Base-by-base conservation (phyloP, 2,797 vertebrate species). In the Loriculus beryllinus region DNA sequence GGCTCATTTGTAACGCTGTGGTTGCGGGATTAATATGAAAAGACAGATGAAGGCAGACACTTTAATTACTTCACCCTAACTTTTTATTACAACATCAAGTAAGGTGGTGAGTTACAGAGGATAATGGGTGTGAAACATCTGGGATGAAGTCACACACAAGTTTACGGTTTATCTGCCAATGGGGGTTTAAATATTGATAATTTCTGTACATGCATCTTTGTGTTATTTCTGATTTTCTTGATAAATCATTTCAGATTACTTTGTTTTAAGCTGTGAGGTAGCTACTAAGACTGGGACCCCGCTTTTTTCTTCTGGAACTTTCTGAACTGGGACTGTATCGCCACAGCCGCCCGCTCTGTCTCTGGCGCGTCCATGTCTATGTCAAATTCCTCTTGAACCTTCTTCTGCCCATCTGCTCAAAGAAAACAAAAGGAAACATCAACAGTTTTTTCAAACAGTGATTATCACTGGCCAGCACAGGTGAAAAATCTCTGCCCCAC, bases 291-390 rank as follows among this genome's bases (percentile, higher is more conserved):
- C 97, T 99, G 99, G 40, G 99, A 99, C 7, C 98, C 51, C 49
- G 98, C 97, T 97, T 99, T 99, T 98, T 99, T 99, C 99, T 99
- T 99, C 98, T 99, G 99, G 98, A 99, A 99, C 98, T 99, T 99
- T 98, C 99, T 99, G 98, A 99, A 99, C 98, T 99, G 99, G 70
- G 99, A 99, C 96, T 99, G 99, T 97, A 99, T 99, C 85, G 99
- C 99, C 94, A 99, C 99, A 0, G 99, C 99, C 12, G 99, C 99
- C 92, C 98, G 98, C 96, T 99, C 99, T 84, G 99, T 99, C 97
- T 99, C 99, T 25, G 99, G 99, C 11, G 99, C 98, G 0, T 98
- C 99, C 99, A 99, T 99, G 98, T 99, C 99, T 39, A 99, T 99
- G 97, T 99, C 99, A 60, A 99, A 99, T 57, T 99, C 99, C 84